Evolutionary conservation across 2,797 vertebrate genomes (phyloP).

Genomic region (Cossypha niveicapilla): DNA sequence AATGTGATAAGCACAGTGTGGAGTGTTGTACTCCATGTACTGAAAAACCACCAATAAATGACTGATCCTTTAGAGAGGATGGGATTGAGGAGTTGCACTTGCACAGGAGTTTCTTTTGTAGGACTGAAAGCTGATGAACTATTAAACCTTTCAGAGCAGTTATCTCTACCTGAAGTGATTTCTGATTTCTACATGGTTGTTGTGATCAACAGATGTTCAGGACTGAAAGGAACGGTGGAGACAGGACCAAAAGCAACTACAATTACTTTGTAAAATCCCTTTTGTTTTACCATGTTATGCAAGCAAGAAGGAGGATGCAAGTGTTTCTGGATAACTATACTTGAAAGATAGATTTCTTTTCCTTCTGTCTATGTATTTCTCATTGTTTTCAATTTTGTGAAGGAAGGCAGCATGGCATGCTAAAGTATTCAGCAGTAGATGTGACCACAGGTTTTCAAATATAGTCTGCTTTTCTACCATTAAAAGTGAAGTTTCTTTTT

Average conservation of each 20-base stretch:
- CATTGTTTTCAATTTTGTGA: not conserved
- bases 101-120: not conserved
- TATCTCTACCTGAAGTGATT: not conserved
- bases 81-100: not conserved
- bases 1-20: fast-evolving
- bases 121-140: not conserved
- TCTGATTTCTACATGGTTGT: not conserved
- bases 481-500: not conserved
- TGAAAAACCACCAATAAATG: not conserved
- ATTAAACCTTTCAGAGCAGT: not conserved
- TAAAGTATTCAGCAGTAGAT: not conserved
- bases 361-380: not conserved
- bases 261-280: not conserved
- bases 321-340: not conserved
- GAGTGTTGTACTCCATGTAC: not conserved
- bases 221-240: not conserved
- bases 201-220: not conserved
- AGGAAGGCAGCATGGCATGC: not conserved
- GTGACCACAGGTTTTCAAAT: not conserved
- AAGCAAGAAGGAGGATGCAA: not conserved
- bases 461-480: not conserved
- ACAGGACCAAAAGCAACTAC: not conserved
- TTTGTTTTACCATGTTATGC: not conserved
- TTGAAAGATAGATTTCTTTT: not conserved
- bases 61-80: not conserved